These are phyloP conservation scores for Cryptotis parvus DNA, from an alignment of 2,113 vertebrate genomes.

Conservation along the genomic window DNA sequence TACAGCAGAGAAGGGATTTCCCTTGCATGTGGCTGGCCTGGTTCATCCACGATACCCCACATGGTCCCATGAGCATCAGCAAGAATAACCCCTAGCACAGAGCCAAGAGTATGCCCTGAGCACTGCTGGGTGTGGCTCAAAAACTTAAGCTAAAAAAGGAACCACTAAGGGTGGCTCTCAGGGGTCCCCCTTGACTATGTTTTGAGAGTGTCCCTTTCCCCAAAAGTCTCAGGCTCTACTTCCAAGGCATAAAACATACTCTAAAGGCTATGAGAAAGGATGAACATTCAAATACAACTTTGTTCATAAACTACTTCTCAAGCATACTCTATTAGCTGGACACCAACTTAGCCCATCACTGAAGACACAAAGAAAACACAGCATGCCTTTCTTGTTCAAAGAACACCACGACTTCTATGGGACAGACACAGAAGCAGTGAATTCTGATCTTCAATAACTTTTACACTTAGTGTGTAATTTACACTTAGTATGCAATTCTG, in stretches of 20 bases:
- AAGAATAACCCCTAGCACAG: too few species aligned
- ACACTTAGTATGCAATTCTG: neutral
- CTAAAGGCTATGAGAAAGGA: neutral
- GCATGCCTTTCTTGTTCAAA: neutral
- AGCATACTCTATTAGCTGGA: neutral
- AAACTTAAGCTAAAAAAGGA: too few species aligned
- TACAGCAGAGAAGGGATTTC: too few species aligned
- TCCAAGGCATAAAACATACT: neutral
- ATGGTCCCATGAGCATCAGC: too few species aligned
- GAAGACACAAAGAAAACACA: neutral
- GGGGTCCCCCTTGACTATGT: too few species aligned
- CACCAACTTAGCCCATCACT: neutral
- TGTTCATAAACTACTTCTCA: neutral
- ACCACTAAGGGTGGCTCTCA: too few species aligned
- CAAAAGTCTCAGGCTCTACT: neutral
- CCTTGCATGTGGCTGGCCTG: too few species aligned
- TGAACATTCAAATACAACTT: neutral
- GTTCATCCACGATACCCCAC: too few species aligned
- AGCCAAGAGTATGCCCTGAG: too few species aligned
- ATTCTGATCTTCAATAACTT: neutral
- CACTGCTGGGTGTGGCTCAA: too few species aligned
- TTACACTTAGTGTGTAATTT: neutral
- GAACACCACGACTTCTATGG: neutral
- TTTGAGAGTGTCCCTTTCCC: too few species aligned
- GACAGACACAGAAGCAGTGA: neutral